Conservation (phyloP, 2,113 vertebrate genomes). For the Leucosticte australis region DNA sequence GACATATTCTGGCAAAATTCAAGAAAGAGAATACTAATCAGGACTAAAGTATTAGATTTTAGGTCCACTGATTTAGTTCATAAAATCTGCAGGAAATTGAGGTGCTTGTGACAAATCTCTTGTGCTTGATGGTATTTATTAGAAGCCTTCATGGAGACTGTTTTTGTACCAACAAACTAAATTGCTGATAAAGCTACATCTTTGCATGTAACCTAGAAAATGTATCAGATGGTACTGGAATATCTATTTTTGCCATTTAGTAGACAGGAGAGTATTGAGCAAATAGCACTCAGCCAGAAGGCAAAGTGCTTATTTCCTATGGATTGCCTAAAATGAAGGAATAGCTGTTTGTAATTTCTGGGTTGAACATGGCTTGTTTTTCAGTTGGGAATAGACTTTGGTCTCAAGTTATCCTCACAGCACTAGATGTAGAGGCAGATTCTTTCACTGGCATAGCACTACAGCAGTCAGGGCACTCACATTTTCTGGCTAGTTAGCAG, state of each 20-base stretch:
- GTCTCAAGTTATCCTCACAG: not conserved
- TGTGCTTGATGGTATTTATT: not conserved
- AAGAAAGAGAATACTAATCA: not conserved
- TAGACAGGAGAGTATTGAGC: not conserved
- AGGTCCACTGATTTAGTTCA: not conserved
- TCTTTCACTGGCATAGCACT: not conserved
- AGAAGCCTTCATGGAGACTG: not conserved
- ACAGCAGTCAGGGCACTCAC: not conserved
- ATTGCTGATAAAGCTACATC: not conserved
- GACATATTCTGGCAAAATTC: not conserved
- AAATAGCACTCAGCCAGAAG: not conserved
- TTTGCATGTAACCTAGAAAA: not conserved
- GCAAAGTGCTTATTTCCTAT: not conserved
- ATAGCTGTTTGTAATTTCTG: not conserved
- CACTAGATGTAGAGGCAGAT: not conserved
- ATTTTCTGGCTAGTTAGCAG: not conserved
- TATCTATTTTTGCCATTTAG: not conserved
- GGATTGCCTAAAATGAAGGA: not conserved
- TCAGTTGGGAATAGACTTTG: not conserved
- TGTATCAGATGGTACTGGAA: not conserved
- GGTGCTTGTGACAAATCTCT: not conserved
- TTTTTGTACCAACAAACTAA: not conserved
- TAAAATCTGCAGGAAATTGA: not conserved
- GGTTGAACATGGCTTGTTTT: not conserved
- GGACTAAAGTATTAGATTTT: not conserved